Evolutionary conservation across 1,140 invertebrate species (phyloP), one percentile per base, ranked within the genome.

Genomic region (Phymastichus coffea): DNA sequence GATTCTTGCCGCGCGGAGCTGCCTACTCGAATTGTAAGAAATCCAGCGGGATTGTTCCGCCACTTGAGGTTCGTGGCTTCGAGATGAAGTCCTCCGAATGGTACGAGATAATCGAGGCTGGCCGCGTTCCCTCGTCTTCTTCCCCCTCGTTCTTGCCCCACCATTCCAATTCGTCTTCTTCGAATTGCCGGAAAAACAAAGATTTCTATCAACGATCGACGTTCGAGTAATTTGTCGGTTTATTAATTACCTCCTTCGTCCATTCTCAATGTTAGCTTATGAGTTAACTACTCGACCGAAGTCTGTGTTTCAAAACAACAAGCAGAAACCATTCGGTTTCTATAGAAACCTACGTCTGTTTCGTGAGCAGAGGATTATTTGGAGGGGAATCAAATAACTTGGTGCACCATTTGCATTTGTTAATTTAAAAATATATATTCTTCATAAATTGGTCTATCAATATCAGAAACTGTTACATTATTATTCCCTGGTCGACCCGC

Each of bases 21-120:
- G 28, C 37, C 30, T 79, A 79, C 77, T 73, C 40, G 58, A 79
- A 73, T 57, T 73, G 51, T 51, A 80, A 66, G 59, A 78, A 67
- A 55, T 77, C 60, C 15, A 54, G 19, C 19, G 68, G 57, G 4
- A 79, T 56, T 4, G 70, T 74, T 48, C 70, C 67, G 41, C 74
- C 51, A 9, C 65, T 4, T 6, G 65, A 63, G 19, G 46, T 47
- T 7, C 17, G 57, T 4, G 68, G 54, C 10, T 53, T 43, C 0
- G 69, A 74, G 17, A 72, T 64, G 49, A 68, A 72, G 57, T 70
- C 61, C 15, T 64, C 46, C 10, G 53, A 28, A 25, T 67, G 28
- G 8, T 65, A 70, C 33, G 35, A 26, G 23, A 53, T 44, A 14
- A 10, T 3, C 6, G 26, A 25, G 12, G 1, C 3, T 1, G 28